Conservation (phyloP, 2,888 invertebrate genomes). For the Sisyra nigra region DNA sequence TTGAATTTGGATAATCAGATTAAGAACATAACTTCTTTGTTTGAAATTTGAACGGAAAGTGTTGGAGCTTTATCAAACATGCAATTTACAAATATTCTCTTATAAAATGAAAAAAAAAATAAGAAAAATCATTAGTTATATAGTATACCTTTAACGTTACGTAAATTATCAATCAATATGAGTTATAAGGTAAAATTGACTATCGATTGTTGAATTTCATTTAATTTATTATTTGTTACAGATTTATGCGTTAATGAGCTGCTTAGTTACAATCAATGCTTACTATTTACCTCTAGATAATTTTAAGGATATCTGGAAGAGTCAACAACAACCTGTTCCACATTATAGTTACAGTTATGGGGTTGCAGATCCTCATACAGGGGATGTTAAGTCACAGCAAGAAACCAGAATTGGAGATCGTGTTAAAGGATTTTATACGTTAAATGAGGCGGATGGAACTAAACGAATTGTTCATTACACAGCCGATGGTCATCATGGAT, state of each 20-base stretch:
- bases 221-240: no score
- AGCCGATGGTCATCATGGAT: constrained; percentile 15
- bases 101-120: neutral
- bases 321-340: no score
- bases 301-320: no score
- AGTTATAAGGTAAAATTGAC: no score
- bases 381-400: constrained; percentile 33
- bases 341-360: constrained; percentile 24
- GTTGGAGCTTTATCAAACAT: neutral
- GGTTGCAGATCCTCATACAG: constrained; percentile 32
- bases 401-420: constrained; percentile 33
- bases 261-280: no score
- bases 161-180: no score
- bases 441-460: constrained; percentile 14
- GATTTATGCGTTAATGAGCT: no score
- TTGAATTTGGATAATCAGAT: no score
- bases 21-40: neutral
- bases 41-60: neutral
- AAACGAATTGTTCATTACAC: constrained; percentile 17
- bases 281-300: no score
- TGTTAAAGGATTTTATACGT: constrained; percentile 30
- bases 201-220: no score
- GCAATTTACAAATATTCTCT: neutral
- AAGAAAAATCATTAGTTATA: no score
- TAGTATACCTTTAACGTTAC: no score